These are phyloP conservation scores for Xenopus petersii DNA, from an alignment of 2,797 vertebrate species.

Conservation along the genomic window DNA sequence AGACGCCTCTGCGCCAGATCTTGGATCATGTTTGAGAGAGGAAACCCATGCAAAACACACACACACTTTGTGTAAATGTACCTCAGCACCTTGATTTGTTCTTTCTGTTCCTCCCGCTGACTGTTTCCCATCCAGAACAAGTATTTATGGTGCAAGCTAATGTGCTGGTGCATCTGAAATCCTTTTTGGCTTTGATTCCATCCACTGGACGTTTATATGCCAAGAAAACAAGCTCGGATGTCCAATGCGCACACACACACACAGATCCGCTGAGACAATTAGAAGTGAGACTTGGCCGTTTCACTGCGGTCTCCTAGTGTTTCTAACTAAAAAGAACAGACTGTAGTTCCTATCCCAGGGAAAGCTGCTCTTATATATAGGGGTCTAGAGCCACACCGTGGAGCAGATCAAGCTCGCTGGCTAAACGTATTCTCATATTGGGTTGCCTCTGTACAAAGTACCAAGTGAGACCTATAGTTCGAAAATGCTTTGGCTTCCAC, in stretches of 20 bases:
- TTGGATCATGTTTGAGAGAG: background rate
- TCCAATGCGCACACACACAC: background rate
- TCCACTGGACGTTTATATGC: background rate
- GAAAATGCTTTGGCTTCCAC: too few species aligned
- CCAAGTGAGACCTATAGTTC: too few species aligned
- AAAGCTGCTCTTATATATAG: background rate
- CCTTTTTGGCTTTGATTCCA: constrained; percentile 1
- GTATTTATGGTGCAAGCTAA: constrained; percentile 3
- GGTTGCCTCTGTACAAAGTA: too few species aligned
- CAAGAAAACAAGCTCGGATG: constrained; percentile 2
- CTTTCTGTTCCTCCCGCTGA: background rate
- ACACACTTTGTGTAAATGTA: too few species aligned
- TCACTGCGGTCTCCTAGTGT: background rate
- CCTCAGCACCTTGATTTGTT: too few species aligned
- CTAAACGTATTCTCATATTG: too few species aligned
- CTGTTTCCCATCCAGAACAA: background rate
- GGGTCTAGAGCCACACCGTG: too few species aligned
- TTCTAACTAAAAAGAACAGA: background rate
- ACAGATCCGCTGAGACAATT: background rate
- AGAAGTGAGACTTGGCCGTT: background rate
- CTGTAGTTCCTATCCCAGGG: background rate
- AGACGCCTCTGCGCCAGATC: background rate
- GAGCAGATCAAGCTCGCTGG: too few species aligned
- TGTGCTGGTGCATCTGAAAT: background rate
- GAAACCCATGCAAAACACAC: background rate